A percentile compares a stretch with the other conserved stretches of the same genome.
Evolutionary conservation across 2,113 vertebrate species (phyloP).

Genomic region (Rhineura floridana): DNA sequence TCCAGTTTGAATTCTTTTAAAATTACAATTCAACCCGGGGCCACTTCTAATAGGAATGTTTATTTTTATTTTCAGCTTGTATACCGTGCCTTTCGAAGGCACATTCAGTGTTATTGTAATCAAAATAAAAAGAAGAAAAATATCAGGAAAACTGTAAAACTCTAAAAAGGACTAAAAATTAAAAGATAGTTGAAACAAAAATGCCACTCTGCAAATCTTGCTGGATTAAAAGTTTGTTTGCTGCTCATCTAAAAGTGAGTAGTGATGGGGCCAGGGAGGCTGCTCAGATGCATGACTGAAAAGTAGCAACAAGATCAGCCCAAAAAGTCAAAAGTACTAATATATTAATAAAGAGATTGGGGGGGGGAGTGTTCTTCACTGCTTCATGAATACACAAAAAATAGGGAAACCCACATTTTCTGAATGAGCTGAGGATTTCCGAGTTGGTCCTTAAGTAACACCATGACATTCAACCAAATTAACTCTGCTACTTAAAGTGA

Average conservation of each 20-base stretch:
- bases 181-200: neutral
- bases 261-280: neutral
- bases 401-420: slow-evolving; percentile 56
- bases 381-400: slow-evolving; percentile 40
- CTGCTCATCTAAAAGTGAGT: neutral
- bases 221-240: neutral
- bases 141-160: neutral
- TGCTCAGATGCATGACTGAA: slow-evolving; percentile 11
- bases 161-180: neutral
- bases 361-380: slow-evolving; percentile 50
- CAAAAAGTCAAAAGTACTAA: slow-evolving; percentile 41
- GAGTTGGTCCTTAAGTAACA: slow-evolving; percentile 43
- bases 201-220: neutral
- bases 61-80: neutral
- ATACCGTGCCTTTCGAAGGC: neutral
- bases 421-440: slow-evolving; percentile 47
- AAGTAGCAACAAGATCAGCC: slow-evolving; percentile 43
- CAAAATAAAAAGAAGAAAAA: neutral
- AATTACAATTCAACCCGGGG: neutral
- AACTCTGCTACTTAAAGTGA: neutral
- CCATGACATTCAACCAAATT: neutral
- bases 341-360: slow-evolving; percentile 24
- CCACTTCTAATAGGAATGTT: neutral
- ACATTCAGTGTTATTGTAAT: neutral
- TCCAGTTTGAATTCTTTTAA: neutral